Evolutionary conservation across 2,888 invertebrate genomes (phyloP), one percentile per base, ranked within the genome.

Genomic region (Sinotaia quadrata): DNA sequence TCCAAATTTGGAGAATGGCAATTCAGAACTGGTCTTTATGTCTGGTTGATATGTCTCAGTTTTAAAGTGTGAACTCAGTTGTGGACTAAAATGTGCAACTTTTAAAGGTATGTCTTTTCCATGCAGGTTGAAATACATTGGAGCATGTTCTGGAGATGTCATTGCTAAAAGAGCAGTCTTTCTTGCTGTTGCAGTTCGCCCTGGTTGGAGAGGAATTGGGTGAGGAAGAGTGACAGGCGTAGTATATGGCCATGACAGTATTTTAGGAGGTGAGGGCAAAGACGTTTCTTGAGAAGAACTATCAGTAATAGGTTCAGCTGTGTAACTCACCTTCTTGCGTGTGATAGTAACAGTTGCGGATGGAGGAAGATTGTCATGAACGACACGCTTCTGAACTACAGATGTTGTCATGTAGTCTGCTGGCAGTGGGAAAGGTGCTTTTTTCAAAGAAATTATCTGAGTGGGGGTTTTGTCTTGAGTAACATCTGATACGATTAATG

Each of bases 331-430:
- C 27, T 37, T 63, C 52, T 54, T 63, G 41, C 36, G 54, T 1
- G 63, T 63, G 29, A 63, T 63, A 21, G 63, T 63, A 4, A 63
- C 63, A 4, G 37, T 34, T 21, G 63, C 54, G 12, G 54, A 37
- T 15, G 63, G 37, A 33, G 54, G 63, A 31, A 29, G 18, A 7
- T 36, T 44, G 8, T 63, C 44, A 10, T 37, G 37, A 33, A 37
- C 41, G 10, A 63, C 56, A 8, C 36, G 41, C 1, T 29, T 54
- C 15, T 63, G 29, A 12, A 37, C 18, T n/a, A 63, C 63, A 10
- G 63, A 54, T 1, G 63, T 63, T 2, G 54, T 54, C 7, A 31
- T 44, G 8, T 56, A 41, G 31, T 63, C 54, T 24, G 4, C 21
- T 18, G 63, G 63, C 12, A 56, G 24, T 2, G 10, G 7, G 2